Evolutionary conservation across 2,888 invertebrate species (phyloP).

Genomic region (Andrena bicolor): DNA sequence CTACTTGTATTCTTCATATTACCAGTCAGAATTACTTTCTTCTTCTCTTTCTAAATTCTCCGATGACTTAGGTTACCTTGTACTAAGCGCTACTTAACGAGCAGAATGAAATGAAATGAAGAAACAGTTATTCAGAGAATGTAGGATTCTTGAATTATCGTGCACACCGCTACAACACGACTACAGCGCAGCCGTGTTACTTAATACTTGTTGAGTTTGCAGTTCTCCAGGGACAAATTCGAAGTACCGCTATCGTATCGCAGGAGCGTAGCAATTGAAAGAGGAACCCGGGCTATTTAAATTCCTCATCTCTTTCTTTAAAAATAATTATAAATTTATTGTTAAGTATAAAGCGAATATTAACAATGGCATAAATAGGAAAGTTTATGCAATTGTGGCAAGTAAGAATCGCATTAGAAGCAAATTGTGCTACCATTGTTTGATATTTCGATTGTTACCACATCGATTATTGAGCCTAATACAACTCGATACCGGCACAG

Average conservation of each 20-base stretch:
- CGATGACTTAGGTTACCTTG: slow-evolving; percentile 15
- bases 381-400: not conserved
- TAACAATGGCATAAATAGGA: too few species aligned
- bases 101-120: not conserved
- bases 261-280: slow-evolving; percentile 22
- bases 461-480: not conserved
- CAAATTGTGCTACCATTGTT: not conserved
- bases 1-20: slow-evolving; percentile 39
- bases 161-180: not conserved
- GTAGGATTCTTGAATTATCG: not conserved
- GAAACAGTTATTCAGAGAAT: not conserved
- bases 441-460: not conserved
- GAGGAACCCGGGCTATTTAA: not conserved
- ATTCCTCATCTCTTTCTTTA: not conserved
- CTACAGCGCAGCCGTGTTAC: not conserved
- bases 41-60: not conserved
- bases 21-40: not conserved
- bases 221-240: not conserved
- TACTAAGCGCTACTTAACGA: not conserved
- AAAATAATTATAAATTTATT: not conserved
- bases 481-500: not conserved
- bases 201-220: not conserved
- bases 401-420: too few species aligned
- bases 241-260: slow-evolving; percentile 42
- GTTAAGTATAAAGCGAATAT: not conserved